A percentile compares a stretch with the other conserved stretches of the same genome.
These are phyloP conservation scores for Drosophila albomicans DNA, from an alignment of 1,140 invertebrate genomes.

Conservation along the genomic window DNA sequence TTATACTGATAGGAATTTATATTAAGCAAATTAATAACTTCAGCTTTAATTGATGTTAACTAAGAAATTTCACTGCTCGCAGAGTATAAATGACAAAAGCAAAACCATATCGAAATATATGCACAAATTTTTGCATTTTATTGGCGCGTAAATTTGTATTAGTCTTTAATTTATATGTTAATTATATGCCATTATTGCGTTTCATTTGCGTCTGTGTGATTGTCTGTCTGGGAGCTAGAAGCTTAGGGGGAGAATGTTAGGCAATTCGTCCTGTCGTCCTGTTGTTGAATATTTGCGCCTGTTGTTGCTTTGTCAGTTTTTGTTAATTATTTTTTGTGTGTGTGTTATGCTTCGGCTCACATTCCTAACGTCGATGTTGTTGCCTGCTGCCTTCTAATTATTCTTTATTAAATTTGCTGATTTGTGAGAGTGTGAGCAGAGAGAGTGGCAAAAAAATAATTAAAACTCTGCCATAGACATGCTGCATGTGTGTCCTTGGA, in stretches of 20 bases:
- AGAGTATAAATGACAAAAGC: background rate
- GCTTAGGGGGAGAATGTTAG: background rate
- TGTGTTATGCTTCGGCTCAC: constrained; percentile 28
- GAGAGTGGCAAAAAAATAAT: constrained; percentile 58
- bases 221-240: background rate
- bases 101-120: constrained; percentile 6
- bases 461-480: constrained; percentile 60
- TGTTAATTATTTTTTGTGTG: constrained; percentile 73
- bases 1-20: no score
- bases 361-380: constrained; percentile 37
- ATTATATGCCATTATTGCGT: constrained; percentile 62
- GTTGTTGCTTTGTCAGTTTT: constrained; percentile 68
- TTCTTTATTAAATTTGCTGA: constrained; percentile 77
- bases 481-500: constrained; percentile 35
- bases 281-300: constrained; percentile 32
- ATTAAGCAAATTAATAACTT: no score
- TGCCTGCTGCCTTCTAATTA: constrained; percentile 69
- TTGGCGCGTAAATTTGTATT: constrained; percentile 64
- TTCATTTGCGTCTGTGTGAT: constrained; percentile 34
- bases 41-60: no score
- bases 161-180: constrained; percentile 80
- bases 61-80: background rate
- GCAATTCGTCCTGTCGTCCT: constrained; percentile 19
- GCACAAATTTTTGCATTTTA: constrained; percentile 59
- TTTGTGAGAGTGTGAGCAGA: constrained; percentile 29